Percentiles rank a stretch among this genome's conserved stretches.
These are phyloP conservation scores for Vidua chalybeata DNA, from an alignment of 2,113 vertebrate genomes.

Conservation along the genomic window DNA sequence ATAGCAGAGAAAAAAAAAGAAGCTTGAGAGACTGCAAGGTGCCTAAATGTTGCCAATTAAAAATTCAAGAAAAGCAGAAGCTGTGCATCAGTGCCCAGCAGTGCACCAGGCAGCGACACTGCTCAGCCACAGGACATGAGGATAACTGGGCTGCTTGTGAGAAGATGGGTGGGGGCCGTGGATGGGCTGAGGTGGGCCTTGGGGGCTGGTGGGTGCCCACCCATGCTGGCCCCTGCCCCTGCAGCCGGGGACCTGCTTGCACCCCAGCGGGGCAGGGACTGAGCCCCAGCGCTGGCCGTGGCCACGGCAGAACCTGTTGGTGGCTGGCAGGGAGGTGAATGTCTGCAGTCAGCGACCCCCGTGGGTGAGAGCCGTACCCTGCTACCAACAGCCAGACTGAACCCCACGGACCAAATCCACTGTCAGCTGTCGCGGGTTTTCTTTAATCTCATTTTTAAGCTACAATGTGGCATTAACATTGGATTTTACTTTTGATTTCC, in stretches of 20 bases:
- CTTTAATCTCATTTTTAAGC: not conserved
- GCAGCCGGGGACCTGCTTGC: not conserved
- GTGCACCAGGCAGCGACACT: not conserved
- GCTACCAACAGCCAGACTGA: not conserved
- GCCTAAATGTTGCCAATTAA: not conserved
- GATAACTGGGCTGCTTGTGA: not conserved
- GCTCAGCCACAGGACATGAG: not conserved
- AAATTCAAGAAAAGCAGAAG: not conserved
- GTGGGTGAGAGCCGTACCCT: not conserved
- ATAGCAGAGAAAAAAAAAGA: not conserved
- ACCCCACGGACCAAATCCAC: not conserved
- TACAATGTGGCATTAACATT: not conserved
- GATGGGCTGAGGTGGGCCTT: not conserved
- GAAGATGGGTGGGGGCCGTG: fast-evolving
- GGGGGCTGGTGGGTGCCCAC: fast-evolving
- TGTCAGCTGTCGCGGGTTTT: fast-evolving
- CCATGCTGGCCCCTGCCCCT: not conserved
- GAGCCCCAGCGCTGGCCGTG: fast-evolving
- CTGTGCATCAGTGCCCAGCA: not conserved
- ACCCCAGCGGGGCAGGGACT: not conserved
- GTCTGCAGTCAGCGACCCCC: fast-evolving
- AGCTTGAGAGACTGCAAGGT: not conserved
- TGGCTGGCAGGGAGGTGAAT: fast-evolving
- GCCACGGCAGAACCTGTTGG: fast-evolving
- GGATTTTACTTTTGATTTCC: not conserved